Conservation (phyloP, 2,888 invertebrate genomes). For the Watsonalla binaria region DNA sequence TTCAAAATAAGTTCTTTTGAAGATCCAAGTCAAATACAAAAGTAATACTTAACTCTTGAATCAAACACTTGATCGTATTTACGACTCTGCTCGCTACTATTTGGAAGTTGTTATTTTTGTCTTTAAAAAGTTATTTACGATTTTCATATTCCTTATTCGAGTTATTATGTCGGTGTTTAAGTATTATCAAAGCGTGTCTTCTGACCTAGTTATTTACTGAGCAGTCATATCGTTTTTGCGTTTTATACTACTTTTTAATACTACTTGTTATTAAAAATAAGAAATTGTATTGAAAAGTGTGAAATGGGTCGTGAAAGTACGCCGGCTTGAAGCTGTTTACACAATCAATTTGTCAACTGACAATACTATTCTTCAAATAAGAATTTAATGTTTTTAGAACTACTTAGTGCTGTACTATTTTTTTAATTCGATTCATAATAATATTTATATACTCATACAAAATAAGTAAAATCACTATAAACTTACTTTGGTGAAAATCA, state of each 20-base stretch:
- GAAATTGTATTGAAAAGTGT: constrained; percentile 1
- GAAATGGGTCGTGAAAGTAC: not conserved
- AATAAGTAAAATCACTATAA: not conserved
- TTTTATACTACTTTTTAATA: constrained; percentile 22
- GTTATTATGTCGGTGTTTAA: constrained; percentile 6
- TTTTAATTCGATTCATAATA: too few relatives aligned
- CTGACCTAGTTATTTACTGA: constrained; percentile 36
- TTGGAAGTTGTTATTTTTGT: not conserved
- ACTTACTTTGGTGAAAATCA: constrained; percentile 1
- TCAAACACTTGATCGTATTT: not conserved
- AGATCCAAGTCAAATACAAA: not conserved
- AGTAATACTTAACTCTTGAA: not conserved
- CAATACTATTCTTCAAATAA: too few relatives aligned
- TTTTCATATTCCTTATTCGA: not conserved
- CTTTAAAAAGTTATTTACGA: not conserved
- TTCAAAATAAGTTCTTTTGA: constrained; percentile 5
- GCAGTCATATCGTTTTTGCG: constrained; percentile 24
- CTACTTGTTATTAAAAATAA: constrained; percentile 4
- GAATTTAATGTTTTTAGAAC: too few relatives aligned
- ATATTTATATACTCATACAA: too few relatives aligned
- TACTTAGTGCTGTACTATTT: too few relatives aligned
- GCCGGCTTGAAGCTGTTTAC: not conserved
- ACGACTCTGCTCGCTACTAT: not conserved
- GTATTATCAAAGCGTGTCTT: constrained; percentile 36
- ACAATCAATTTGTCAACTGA: too few relatives aligned